Base-by-base conservation (phyloP, 1,140 invertebrate genomes). In the Odontomachus brunneus region DNA sequence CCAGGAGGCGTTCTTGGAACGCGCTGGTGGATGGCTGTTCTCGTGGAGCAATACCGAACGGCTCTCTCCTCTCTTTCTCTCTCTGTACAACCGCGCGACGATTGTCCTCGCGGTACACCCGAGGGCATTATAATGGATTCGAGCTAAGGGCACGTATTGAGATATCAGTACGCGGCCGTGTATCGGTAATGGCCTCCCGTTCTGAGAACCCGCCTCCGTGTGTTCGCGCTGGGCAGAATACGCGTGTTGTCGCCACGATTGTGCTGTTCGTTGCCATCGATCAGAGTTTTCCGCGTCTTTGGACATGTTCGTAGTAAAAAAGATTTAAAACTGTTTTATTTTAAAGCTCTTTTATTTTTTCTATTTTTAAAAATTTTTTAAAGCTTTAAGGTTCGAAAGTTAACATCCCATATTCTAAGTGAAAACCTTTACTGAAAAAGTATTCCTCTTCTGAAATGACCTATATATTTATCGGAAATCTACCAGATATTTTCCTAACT, bases 121-220 rank as follows among this genome's bases (percentile, higher is more conserved):
- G 84, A 22, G 44, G 87, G 89, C 90, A 92, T 93, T 93, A 92
- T 94, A 94, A 94, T 94, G 93, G 93, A 94, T 94, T 94, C 93
- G 92, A 94, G 92, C 92, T 92, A 93, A 94, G 91, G 90, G 91
- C 93, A 92, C 91, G 90, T 93, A 94, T 94, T 94, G 92, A 94
- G 93, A 94, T 94, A 94, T 94, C 92, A 93, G 92, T 92, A 93
- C 93, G 91, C 92, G 90, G 85, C 86, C 89, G 86, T 74, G 85
- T 90, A 91, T 88, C 88, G 88, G 93, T 94, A 94, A 94, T 94
- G 92, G 93, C 83, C 92, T 94, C 89, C 87, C 88, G 89, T 94
- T 94, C 93, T 92, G 81, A 87, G 93, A 94, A 94, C 82, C 89
- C 84, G 81, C 84, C 81, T 87, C 84, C 86, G 85, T 88, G 81